Evolutionary conservation across 2,888 invertebrate genomes (phyloP).

Genomic region (Siphonodentalium dalli): DNA sequence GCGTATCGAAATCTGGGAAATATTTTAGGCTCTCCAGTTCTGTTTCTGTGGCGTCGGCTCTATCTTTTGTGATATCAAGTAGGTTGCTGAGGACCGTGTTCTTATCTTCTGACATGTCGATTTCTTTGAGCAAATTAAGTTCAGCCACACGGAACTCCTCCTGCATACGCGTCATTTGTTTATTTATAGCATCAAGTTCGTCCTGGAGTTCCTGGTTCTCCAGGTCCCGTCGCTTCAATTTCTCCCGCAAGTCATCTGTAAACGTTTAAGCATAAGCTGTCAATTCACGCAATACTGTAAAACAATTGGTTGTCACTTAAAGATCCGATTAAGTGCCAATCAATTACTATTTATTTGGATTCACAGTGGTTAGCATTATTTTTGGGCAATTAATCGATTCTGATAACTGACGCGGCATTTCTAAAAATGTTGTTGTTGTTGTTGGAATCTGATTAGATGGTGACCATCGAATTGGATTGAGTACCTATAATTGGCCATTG

Average conservation of each 20-base stretch:
- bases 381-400: no score
- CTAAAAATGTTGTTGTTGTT: no score
- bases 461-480: no score
- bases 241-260: conserved; percentile 42
- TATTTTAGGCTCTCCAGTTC: conserved; percentile 50
- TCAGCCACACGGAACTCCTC: conserved; percentile 50
- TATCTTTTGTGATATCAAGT: conserved; percentile 60
- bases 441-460: no score
- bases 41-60: conserved; percentile 58
- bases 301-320: no score
- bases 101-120: conserved; percentile 56
- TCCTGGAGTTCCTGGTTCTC: conserved; percentile 75
- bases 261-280: not conserved
- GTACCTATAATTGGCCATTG: no score
- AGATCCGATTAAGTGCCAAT: no score
- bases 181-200: conserved; percentile 43
- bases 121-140: conserved; percentile 48
- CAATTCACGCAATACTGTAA: not conserved
- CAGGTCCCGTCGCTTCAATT: conserved; percentile 67
- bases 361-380: no score
- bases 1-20: conserved; percentile 32
- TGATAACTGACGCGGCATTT: no score
- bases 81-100: conserved; percentile 56
- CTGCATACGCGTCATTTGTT: conserved; percentile 40
- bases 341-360: no score